These are phyloP conservation scores for Eucidaris tribuloides DNA, from an alignment of 35 echinoderm and acorn worm species.

Conservation along the genomic window DNA sequence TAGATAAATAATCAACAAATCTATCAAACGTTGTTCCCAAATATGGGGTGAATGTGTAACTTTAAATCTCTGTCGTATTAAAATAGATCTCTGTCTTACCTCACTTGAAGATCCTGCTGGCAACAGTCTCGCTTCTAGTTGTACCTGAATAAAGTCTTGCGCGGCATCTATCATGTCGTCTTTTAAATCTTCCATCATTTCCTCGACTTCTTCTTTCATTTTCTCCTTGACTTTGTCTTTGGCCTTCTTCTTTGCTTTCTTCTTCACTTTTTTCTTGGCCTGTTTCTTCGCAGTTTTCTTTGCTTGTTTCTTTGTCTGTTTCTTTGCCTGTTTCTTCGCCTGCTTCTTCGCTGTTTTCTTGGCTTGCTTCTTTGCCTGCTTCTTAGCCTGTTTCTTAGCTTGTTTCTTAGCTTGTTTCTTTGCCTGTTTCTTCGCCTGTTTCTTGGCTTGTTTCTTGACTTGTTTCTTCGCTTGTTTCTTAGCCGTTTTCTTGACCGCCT, in stretches of 20 bases:
- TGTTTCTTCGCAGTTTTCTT: neutral
- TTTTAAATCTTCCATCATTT: slow-evolving; percentile 4
- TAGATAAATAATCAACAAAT: neutral
- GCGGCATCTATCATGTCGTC: neutral
- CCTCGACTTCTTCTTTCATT: too few species aligned
- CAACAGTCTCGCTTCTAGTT: neutral
- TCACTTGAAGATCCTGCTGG: neutral
- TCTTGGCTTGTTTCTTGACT: neutral
- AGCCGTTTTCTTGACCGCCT: neutral
- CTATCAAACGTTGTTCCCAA: neutral
- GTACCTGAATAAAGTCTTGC: neutral
- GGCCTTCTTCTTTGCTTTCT: neutral
- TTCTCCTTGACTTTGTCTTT: neutral
- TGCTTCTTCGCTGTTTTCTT: slow-evolving; percentile 10
- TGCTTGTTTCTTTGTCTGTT: neutral
- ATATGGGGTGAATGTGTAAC: neutral
- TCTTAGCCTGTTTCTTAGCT: slow-evolving; percentile 16
- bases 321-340: slow-evolving; percentile 9
- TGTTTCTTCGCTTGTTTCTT: slow-evolving; percentile 24
- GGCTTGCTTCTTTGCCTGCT: slow-evolving; percentile 5
- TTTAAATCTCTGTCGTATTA: neutral
- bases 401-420: slow-evolving; percentile 8
- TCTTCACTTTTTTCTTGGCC: neutral
- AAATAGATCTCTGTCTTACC: neutral
- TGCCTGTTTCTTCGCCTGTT: neutral